Conservation (phyloP, 2,797 vertebrate species). For the Setipinna tenuifilis region DNA sequence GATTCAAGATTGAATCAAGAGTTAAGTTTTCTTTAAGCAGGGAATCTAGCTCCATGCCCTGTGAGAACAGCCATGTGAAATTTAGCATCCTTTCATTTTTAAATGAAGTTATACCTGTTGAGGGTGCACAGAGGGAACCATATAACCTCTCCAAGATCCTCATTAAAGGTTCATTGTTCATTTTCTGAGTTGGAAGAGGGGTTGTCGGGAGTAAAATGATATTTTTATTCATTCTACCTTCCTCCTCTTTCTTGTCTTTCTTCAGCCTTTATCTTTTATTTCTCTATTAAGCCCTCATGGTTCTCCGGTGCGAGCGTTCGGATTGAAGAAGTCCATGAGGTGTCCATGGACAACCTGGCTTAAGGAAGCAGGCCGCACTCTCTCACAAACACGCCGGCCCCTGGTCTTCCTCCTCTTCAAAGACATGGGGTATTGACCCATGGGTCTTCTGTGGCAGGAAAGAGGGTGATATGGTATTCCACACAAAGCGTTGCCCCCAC, state of each 20-base stretch:
- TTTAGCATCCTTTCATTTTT: neutral
- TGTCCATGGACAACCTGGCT: neutral
- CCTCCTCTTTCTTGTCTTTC: slow-evolving; percentile 10
- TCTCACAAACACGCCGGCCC: slow-evolving; percentile 5
- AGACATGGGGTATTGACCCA: slow-evolving; percentile 52
- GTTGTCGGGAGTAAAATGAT: neutral
- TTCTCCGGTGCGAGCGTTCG: neutral
- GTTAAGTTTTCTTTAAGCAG: neutral
- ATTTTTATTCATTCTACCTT: neutral
- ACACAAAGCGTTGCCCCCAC: slow-evolving; percentile 43
- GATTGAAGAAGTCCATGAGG: neutral
- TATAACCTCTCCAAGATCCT: neutral
- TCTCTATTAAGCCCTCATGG: too few species aligned
- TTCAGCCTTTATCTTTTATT: neutral
- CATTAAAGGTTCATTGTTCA: neutral
- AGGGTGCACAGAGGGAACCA: neutral
- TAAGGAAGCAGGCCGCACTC: neutral
- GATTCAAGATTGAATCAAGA: neutral
- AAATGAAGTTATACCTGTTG: neutral
- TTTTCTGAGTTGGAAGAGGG: neutral
- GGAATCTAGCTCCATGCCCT: neutral
- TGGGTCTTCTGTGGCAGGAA: slow-evolving; percentile 43
- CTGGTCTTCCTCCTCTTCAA: slow-evolving; percentile 52
- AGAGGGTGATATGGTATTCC: slow-evolving; percentile 51
- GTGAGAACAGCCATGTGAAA: neutral